Base-by-base conservation (phyloP, 2,113 vertebrate species). In the Rhinichthys klamathensis region DNA sequence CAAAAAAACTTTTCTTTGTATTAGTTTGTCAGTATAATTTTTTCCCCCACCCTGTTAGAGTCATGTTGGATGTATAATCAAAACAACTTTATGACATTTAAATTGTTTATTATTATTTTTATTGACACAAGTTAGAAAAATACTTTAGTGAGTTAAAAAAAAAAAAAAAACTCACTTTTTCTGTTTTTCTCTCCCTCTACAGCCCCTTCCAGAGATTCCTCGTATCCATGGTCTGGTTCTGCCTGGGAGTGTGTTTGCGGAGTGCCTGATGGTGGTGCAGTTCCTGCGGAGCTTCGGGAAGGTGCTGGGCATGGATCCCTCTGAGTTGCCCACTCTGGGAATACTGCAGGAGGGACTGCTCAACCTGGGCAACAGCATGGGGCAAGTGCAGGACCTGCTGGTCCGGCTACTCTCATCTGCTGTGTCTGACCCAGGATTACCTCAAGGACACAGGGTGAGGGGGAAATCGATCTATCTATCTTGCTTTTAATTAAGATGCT, bases 211-310 rank as follows among this genome's bases (percentile, higher is more conserved):
- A 80, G 96, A 98, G 69, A 94, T 99, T 88, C 96, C 95, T 88
- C 96, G 96, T 70, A 98, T 99, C 86, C 96, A 97, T 2, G 98
- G 98, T 61, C 96, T 99, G 74, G 95, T 99, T 89, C 94, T 99
- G 1, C 95, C 96, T 13, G 98, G 98, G 82, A 94, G 93, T 76
- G 96, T 98, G 0, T 99, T 99, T 92, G 97, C 98, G 0, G 94
- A 98, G 89, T 99, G 98, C 90, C 95, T 99, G 89, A 99, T 99
- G 98, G 96, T 99, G 87, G 96, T 99, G 86, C 98, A 99, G 92
- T 99, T 99, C 93, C 94, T 99, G 90, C 93, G 96, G 63, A 98
- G 97, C 91, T 99, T 99, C 1, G 98, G 98, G 82, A 98, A 98
- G 93, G 98, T 99, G 88, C 93, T 99, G 89, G 97, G 97, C 84